Evolutionary conservation across 2,797 vertebrate species (phyloP), one percentile per base, ranked within the genome.

Genomic region (Pachyuromys duprasi): DNA sequence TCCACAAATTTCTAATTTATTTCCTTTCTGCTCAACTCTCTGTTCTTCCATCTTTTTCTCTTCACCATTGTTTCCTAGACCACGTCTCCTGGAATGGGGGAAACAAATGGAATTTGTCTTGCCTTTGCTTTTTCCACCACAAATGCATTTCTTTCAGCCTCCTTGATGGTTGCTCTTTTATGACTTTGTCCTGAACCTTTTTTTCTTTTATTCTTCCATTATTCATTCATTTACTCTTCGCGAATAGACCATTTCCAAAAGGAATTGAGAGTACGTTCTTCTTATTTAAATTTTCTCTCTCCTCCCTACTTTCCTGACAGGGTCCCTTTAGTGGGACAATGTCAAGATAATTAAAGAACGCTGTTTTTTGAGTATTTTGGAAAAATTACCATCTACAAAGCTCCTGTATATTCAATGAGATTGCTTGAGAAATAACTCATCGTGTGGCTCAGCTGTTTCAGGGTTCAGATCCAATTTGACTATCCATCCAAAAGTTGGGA

Each of bases 401-500:
- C 65, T 89, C 42, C 90, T 63, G 76, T 75, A 20, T 72, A 80
- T 74, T 89, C 93, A 88, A 63, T 7, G 62, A 96, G 90, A 93
- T n/a, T 28, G n/a, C 36, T 45, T 67, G 94, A 97, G 82, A 92
- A 91, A 89, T 83, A 80, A 82, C 92, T 92, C 82, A 69, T 78
- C 3, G 2, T 45, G 63, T 4, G 70, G 75, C 86, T 96, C 89
- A 78, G 89, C 89, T 89, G 81, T 80, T 91, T 69, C 69, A 74
- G n/a, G 69, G 72, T 90, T 97, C 93, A 88, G 72, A 86, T 97
- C 89, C 93, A 95, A 86, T 92, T 82, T 95, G 89, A 36, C 53
- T 92, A 80, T 55, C 86, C 82, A 95, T 94, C 92, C 75, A 80
- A 97, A 94, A 95, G 90, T 80, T 96, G 63, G 86, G 42, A 86